These are phyloP conservation scores for Hydrolagus affinis DNA, from an alignment of 2,113 vertebrate species.

Conservation along the genomic window DNA sequence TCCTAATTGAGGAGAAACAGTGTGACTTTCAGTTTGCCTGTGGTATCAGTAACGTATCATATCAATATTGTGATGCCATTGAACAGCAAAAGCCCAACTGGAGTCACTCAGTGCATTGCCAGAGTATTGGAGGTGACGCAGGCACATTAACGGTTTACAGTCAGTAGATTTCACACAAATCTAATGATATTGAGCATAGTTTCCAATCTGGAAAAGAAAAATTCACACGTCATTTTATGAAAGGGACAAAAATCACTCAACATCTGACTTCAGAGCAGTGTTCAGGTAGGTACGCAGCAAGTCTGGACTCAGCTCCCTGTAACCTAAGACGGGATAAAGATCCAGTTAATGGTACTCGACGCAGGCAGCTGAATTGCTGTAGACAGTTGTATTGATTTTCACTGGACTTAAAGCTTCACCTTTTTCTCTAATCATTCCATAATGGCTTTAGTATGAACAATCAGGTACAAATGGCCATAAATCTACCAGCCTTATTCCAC, in stretches of 20 bases:
- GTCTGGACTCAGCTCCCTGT: constrained; percentile 39
- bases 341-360: constrained; percentile 68
- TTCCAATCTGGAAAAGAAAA: neutral
- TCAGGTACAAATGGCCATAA: constrained; percentile 96
- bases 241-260: constrained; percentile 13
- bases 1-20: neutral
- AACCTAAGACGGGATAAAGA: constrained; percentile 54
- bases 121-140: neutral
- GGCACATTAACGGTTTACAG: neutral
- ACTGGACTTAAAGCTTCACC: constrained; percentile 98
- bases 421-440: constrained; percentile 99
- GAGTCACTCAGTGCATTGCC: neutral
- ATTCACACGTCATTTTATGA: constrained; percentile 9
- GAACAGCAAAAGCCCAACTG: neutral
- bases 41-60: neutral
- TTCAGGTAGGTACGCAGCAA: constrained; percentile 26
- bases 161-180: neutral
- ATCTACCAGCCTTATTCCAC: constrained; percentile 77
- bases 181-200: neutral
- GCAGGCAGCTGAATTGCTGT: constrained; percentile 83
- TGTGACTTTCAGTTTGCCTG: constrained; percentile 10
- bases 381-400: constrained; percentile 99
- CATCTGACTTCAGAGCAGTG: neutral
- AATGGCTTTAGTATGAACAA: constrained; percentile 99
- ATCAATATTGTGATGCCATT: constrained; percentile 8